Conservation (phyloP, 2,797 vertebrate species). For the Pseudopleuronectes americanus region DNA sequence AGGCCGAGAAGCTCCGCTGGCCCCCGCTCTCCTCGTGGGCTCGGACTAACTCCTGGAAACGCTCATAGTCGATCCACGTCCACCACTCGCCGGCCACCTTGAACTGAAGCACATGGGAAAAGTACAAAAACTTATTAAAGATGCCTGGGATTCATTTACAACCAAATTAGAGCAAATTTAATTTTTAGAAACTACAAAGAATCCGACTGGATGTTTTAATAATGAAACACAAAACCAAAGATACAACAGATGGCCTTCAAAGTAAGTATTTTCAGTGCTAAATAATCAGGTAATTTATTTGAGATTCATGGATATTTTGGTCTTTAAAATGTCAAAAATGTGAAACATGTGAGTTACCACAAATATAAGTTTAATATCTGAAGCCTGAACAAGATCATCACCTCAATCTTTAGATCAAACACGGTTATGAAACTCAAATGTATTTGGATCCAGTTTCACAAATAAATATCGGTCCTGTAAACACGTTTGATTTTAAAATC, state of each 20-base stretch:
- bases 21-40: constrained; percentile 78
- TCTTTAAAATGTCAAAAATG: no score
- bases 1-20: constrained; percentile 82
- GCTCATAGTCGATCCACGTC: constrained; percentile 93
- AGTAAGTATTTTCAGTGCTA: no score
- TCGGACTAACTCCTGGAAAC: constrained; percentile 88
- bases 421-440: no score
- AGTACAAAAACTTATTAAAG: background rate
- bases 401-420: no score
- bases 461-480: no score
- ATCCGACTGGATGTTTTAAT: background rate
- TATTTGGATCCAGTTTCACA: no score
- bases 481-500: no score
- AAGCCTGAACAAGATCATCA: no score
- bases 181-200: background rate
- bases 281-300: no score
- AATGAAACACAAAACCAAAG: background rate
- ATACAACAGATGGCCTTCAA: background rate
- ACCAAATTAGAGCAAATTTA: background rate
- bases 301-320: no score
- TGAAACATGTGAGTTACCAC: no score
- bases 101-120: constrained; percentile 80
- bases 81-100: constrained; percentile 88
- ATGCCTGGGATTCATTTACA: background rate
- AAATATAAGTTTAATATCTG: no score